These are phyloP conservation scores for Endotricha flammealis DNA, from an alignment of 2,888 invertebrate genomes.

Conservation along the genomic window DNA sequence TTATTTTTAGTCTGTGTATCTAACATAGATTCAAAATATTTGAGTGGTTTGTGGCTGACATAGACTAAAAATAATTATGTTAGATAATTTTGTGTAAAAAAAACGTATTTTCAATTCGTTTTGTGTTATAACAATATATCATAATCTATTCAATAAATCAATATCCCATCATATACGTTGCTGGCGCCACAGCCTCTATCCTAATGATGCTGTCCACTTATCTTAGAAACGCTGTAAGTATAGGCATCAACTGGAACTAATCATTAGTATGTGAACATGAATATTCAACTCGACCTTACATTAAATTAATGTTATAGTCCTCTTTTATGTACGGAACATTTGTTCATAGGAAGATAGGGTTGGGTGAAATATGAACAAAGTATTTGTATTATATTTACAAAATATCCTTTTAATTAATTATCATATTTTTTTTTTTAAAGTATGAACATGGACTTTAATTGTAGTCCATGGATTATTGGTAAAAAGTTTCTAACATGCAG, in stretches of 20 bases:
- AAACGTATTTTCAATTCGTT: not conserved
- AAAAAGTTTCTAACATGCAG: too few relatives aligned
- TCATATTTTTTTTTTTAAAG: too few relatives aligned
- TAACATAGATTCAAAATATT: too few relatives aligned
- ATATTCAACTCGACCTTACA: slow-evolving; percentile 50
- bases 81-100: too few relatives aligned
- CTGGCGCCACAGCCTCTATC: slow-evolving; percentile 31
- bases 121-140: not conserved
- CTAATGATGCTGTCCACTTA: slow-evolving; percentile 25
- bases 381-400: too few relatives aligned
- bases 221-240: slow-evolving; percentile 30
- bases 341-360: slow-evolving; percentile 28
- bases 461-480: too few relatives aligned
- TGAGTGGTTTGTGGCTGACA: too few relatives aligned
- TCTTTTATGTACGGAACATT: slow-evolving; percentile 37
- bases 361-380: too few relatives aligned
- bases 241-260: slow-evolving; percentile 41
- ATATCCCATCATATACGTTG: slow-evolving; percentile 8
- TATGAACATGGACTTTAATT: too few relatives aligned
- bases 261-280: slow-evolving; percentile 41
- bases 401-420: too few relatives aligned
- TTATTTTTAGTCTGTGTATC: too few relatives aligned
- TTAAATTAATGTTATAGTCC: slow-evolving; percentile 43
- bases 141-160: slow-evolving; percentile 6
- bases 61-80: too few relatives aligned